Evolutionary conservation across 2,888 invertebrate species (phyloP).

Genomic region (Deilephila porcellus): DNA sequence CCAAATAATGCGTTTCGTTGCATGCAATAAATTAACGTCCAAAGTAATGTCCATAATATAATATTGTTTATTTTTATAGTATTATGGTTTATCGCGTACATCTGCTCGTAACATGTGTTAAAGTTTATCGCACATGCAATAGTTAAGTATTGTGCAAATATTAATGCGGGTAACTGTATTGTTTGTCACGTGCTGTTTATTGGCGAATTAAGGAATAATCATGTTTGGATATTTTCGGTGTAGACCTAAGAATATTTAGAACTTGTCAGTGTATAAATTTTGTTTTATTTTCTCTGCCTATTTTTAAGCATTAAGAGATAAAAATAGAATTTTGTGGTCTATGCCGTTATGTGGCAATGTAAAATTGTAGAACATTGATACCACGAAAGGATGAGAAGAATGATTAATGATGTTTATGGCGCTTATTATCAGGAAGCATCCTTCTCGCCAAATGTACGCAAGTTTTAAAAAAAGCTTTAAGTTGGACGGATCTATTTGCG

Average conservation of each 20-base stretch:
- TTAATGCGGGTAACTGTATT: slow-evolving; percentile 35
- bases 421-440: too few relatives aligned
- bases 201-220: slow-evolving; percentile 60
- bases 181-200: slow-evolving; percentile 51
- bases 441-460: too few relatives aligned
- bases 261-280: neutral
- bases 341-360: too few relatives aligned
- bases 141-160: slow-evolving; percentile 29
- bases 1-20: neutral
- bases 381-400: too few relatives aligned
- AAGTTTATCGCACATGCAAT: slow-evolving; percentile 13
- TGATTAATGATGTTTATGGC: too few relatives aligned
- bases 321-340: too few relatives aligned
- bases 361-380: too few relatives aligned
- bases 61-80: slow-evolving; percentile 6
- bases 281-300: neutral
- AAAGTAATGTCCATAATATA: neutral
- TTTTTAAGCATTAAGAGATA: too few relatives aligned
- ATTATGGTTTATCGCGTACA: neutral
- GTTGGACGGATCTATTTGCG: too few relatives aligned
- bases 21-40: neutral
- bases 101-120: neutral
- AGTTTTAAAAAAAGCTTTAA: too few relatives aligned
- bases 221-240: slow-evolving; percentile 34
- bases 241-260: neutral